A percentile compares a stretch with the other conserved stretches of the same genome.
phyloP scores from a whole-genome alignment of 1,140 invertebrate genomes.

The Trichogramma pretiosum region DNA sequence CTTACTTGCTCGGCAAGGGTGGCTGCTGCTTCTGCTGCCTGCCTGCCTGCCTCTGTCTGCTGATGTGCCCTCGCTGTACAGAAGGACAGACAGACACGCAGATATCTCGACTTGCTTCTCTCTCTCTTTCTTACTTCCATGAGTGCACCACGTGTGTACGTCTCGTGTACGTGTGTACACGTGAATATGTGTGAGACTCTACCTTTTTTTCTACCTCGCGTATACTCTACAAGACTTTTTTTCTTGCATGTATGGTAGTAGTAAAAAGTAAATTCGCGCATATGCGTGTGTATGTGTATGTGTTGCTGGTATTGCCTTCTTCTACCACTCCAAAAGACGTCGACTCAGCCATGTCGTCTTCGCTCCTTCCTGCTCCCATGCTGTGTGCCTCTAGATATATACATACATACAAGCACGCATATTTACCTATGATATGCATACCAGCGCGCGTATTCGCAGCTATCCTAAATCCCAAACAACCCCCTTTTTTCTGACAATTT shows the following conservation, averaged over 20 bases:
- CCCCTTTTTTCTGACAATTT: constrained; percentile 16
- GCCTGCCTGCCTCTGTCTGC: constrained; percentile 27
- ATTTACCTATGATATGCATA: constrained; percentile 17
- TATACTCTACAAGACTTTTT: background rate
- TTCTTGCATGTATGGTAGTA: too few relatives aligned
- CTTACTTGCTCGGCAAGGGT: constrained; percentile 13
- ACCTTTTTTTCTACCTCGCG: background rate
- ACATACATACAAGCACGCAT: background rate
- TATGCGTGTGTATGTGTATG: constrained; percentile 22
- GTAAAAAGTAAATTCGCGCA: background rate
- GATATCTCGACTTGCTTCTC: constrained; percentile 27
- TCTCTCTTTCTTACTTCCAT: constrained; percentile 19
- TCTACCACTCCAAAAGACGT: constrained; percentile 33
- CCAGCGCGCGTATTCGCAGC: too few relatives aligned
- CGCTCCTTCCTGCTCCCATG: constrained; percentile 16
- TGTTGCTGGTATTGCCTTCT: too few relatives aligned
- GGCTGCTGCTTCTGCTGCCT: constrained; percentile 34
- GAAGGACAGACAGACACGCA: constrained; percentile 27
- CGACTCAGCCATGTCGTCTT: constrained; percentile 39
- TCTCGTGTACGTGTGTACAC: too few relatives aligned
- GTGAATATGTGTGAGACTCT: too few relatives aligned
- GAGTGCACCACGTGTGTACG: too few relatives aligned
- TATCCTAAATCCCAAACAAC: constrained; percentile 31
- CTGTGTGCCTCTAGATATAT: constrained; percentile 7
- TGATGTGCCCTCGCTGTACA: constrained; percentile 13